A percentile compares a stretch with the other conserved stretches of the same genome.
phyloP scores from a whole-genome alignment of 1,140 invertebrate genomes.

The Cotesia vestalis region DNA sequence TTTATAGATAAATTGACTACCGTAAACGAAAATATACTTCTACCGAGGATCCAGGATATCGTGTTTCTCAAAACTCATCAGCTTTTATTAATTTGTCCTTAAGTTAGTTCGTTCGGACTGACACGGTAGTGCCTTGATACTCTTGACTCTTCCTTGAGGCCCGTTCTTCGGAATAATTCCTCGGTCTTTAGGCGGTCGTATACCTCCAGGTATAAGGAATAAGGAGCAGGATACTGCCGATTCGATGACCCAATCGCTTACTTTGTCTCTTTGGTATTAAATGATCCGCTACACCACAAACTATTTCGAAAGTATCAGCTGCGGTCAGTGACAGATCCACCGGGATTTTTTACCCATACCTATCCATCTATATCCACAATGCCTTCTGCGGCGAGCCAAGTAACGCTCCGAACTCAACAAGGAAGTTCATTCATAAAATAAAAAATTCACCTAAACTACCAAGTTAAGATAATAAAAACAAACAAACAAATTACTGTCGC shows the following conservation, averaged over 20 bases:
- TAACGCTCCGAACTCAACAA: not conserved
- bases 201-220: not conserved
- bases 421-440: no score
- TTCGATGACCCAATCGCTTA: slow-evolving; percentile 2
- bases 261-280: not conserved
- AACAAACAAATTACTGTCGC: not conserved
- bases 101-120: not conserved
- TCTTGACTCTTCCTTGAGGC: not conserved
- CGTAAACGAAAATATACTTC: not conserved
- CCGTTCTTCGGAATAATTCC: no score
- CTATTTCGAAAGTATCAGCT: slow-evolving; percentile 27
- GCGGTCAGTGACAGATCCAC: slow-evolving; percentile 32
- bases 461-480: not conserved
- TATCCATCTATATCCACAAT: not conserved
- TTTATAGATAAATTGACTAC: slow-evolving; percentile 19
- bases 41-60: not conserved
- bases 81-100: slow-evolving; percentile 21
- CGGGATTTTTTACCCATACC: not conserved
- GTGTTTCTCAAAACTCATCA: slow-evolving; percentile 20
- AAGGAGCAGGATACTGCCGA: not conserved
- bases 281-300: slow-evolving; percentile 7
- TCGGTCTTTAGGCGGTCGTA: no score
- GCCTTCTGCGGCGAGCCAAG: no score
- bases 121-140: not conserved
- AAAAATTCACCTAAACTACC: no score